These are phyloP conservation scores for Sebastes cheni DNA, from an alignment of 2,797 vertebrate genomes.

Conservation along the genomic window DNA sequence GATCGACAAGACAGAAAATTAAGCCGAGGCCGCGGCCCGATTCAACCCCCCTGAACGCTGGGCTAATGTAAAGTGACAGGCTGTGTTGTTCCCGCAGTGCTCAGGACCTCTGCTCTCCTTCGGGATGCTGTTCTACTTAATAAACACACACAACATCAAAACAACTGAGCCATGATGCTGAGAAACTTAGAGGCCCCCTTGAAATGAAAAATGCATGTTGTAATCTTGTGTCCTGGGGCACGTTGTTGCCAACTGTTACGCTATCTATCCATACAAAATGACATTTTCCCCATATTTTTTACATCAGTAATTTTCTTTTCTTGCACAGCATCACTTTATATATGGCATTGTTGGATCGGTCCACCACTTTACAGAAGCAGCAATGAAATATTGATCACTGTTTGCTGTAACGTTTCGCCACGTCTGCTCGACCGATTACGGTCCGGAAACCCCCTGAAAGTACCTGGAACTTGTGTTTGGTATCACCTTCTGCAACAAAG, in stretches of 20 bases:
- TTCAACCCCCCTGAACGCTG: not conserved
- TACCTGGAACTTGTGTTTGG: too few species aligned
- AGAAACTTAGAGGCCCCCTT: not conserved
- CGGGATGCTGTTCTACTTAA: conserved; percentile 33
- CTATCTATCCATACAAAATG: not conserved
- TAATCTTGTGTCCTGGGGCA: not conserved
- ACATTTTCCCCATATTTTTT: not conserved
- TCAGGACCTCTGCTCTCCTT: conserved; percentile 20
- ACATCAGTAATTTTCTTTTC: not conserved
- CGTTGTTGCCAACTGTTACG: not conserved
- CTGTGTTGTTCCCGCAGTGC: conserved; percentile 26
- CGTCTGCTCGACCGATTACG: too few species aligned
- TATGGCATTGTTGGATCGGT: not conserved
- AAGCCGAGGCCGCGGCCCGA: conserved; percentile 1
- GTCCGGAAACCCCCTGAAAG: too few species aligned
- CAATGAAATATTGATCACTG: too few species aligned
- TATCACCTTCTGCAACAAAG: too few species aligned
- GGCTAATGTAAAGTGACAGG: conserved; percentile 47
- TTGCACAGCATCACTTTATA: not conserved
- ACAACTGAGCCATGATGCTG: conserved; percentile 12
- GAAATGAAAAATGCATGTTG: conserved; percentile 15
- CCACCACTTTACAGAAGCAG: too few species aligned
- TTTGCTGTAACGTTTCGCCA: too few species aligned
- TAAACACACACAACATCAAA: conserved; percentile 17
- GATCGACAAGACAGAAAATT: not conserved